phyloP scores from a whole-genome alignment of 2,888 invertebrate species.

The Fissipunctia ypsillon region DNA sequence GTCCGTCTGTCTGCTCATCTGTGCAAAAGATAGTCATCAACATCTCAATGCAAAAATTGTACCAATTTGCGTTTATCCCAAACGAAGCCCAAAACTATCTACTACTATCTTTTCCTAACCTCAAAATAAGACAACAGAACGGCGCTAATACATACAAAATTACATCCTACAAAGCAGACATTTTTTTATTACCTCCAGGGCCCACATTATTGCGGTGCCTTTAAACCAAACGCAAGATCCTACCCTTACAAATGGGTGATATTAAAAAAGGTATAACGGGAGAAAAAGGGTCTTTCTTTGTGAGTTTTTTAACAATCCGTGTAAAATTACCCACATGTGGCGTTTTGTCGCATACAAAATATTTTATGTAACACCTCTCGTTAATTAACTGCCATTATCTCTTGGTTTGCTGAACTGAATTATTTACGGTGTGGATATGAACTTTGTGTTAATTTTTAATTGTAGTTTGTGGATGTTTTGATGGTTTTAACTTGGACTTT shows the following conservation, averaged over 20 bases:
- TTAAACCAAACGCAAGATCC: slow-evolving; percentile 43
- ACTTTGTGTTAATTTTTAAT: not conserved
- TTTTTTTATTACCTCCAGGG: slow-evolving; percentile 50
- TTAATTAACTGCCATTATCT: slow-evolving; percentile 48
- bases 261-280: slow-evolving; percentile 58
- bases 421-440: slow-evolving; percentile 16
- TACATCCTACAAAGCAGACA: slow-evolving; percentile 25
- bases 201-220: slow-evolving; percentile 50
- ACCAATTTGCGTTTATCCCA: not conserved
- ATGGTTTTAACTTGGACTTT: not conserved
- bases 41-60: not conserved
- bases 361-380: slow-evolving; percentile 38
- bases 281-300: slow-evolving; percentile 41
- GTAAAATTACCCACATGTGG: slow-evolving; percentile 56
- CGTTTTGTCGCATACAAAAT: slow-evolving; percentile 28
- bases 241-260: slow-evolving; percentile 51
- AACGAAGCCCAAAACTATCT: not conserved
- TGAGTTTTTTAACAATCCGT: slow-evolving; percentile 44
- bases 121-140: slow-evolving; percentile 1
- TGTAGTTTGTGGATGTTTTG: not conserved
- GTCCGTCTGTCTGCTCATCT: not conserved
- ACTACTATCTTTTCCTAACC: not conserved
- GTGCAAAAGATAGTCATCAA: not conserved
- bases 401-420: slow-evolving; percentile 1
- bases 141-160: slow-evolving; percentile 22